A percentile compares a stretch with the other conserved stretches of the same genome.
Evolutionary conservation across 1,140 invertebrate genomes (phyloP).

Genomic region (Hydropsyche tenuis): DNA sequence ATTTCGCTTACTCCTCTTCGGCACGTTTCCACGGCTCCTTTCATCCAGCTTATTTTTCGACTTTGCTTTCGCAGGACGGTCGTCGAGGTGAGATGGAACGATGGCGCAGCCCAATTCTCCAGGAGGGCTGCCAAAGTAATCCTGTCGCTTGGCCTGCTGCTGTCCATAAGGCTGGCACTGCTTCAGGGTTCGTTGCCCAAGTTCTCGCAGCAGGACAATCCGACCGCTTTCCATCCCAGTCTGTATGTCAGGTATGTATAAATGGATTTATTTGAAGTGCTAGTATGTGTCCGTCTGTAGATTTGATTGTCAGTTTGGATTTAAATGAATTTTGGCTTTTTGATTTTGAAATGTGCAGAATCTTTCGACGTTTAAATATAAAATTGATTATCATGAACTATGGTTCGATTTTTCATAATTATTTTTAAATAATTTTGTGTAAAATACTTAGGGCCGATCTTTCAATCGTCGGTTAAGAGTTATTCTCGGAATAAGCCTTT

Average conservation of each 20-base stretch:
- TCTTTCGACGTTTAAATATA: no score
- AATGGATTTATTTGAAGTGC: neutral
- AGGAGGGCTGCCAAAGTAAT: constrained; percentile 67
- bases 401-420: no score
- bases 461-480: no score
- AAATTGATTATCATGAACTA: no score
- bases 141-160: constrained; percentile 67
- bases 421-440: no score
- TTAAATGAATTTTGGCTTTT: no score
- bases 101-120: constrained; percentile 65
- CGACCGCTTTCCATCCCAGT: constrained; percentile 79
- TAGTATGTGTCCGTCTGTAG: neutral
- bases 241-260: constrained; percentile 72
- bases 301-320: neutral
- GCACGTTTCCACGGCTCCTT: no score
- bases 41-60: no score
- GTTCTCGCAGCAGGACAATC: constrained; percentile 85
- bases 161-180: constrained; percentile 71
- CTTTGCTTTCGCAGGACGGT: constrained; percentile 57
- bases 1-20: no score
- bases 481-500: no score
- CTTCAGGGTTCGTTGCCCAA: constrained; percentile 79
- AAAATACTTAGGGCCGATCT: no score
- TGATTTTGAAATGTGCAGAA: no score
- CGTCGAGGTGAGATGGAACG: constrained; percentile 66